Evolutionary conservation across 2,888 invertebrate species (phyloP).

Genomic region (Caenorhabditis auriculariae): DNA sequence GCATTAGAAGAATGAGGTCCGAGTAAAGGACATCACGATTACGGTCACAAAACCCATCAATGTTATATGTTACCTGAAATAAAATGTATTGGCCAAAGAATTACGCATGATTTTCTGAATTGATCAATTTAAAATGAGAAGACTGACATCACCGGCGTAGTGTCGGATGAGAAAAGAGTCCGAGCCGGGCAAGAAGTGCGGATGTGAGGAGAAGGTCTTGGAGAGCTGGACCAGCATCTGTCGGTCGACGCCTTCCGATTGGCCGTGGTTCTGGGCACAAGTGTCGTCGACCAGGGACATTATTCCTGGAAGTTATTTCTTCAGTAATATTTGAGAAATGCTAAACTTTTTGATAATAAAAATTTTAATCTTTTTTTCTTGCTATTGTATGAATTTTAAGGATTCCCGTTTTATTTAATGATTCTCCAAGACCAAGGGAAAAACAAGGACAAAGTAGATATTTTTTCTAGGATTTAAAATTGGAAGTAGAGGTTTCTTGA

Average conservation of each 20-base stretch:
- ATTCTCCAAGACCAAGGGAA: too few species aligned
- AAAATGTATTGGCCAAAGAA: background rate
- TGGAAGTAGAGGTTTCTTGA: too few species aligned
- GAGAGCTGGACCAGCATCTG: conserved; percentile 35
- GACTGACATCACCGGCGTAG: conserved; percentile 73
- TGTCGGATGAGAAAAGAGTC: conserved; percentile 72
- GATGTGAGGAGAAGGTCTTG: conserved; percentile 66
- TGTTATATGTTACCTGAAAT: conserved; percentile 69
- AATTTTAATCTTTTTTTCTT: too few species aligned
- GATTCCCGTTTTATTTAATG: too few species aligned
- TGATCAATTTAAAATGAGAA: background rate
- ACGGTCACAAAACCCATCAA: conserved; percentile 74
- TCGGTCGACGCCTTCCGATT: conserved; percentile 72
- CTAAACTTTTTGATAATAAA: too few species aligned
- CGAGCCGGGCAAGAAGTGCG: conserved; percentile 70
- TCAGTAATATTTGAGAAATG: background rate
- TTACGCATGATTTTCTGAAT: too few species aligned
- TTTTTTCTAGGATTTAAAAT: too few species aligned
- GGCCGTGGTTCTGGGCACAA: conserved; percentile 74
- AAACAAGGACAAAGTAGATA: too few species aligned
- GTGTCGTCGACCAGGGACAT: conserved; percentile 74
- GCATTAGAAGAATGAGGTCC: conserved; percentile 74
- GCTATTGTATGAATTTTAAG: too few species aligned
- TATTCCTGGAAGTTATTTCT: conserved; percentile 62
- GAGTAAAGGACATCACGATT: conserved; percentile 74